Evolutionary conservation across 2,113 vertebrate species (phyloP).

Genomic region (Thunnus thynnus): DNA sequence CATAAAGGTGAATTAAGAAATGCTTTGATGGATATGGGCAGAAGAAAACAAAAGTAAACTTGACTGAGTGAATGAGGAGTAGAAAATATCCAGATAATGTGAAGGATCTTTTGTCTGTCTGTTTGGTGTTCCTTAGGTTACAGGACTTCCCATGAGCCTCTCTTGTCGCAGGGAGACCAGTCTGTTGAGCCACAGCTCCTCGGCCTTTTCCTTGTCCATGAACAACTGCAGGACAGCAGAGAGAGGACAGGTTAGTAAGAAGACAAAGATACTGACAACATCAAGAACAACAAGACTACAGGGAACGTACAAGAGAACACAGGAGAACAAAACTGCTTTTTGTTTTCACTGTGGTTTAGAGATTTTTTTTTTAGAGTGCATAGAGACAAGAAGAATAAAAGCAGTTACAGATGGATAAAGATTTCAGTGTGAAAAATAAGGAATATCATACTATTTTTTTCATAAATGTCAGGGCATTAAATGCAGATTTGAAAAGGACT

Average conservation of each 20-base stretch:
- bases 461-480: too few species aligned
- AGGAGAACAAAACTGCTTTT: not conserved
- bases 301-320: not conserved
- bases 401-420: too few species aligned
- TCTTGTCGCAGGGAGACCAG: slow-evolving; percentile 93
- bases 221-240: slow-evolving; percentile 87
- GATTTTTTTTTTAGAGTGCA: too few species aligned
- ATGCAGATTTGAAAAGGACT: too few species aligned
- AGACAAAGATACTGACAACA: not conserved
- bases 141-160: slow-evolving; percentile 95
- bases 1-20: not conserved
- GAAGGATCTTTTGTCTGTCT: not conserved
- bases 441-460: too few species aligned
- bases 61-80: not conserved
- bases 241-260: slow-evolving; percentile 19
- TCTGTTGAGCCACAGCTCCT: slow-evolving; percentile 93
- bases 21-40: not conserved
- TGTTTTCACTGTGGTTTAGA: too few species aligned
- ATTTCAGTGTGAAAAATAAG: too few species aligned
- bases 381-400: too few species aligned
- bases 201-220: slow-evolving; percentile 93
- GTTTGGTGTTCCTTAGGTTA: slow-evolving; percentile 81
- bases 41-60: not conserved
- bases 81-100: not conserved
- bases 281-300: not conserved